phyloP scores from a whole-genome alignment of 1,140 invertebrate species.

The Grapholita molesta region DNA sequence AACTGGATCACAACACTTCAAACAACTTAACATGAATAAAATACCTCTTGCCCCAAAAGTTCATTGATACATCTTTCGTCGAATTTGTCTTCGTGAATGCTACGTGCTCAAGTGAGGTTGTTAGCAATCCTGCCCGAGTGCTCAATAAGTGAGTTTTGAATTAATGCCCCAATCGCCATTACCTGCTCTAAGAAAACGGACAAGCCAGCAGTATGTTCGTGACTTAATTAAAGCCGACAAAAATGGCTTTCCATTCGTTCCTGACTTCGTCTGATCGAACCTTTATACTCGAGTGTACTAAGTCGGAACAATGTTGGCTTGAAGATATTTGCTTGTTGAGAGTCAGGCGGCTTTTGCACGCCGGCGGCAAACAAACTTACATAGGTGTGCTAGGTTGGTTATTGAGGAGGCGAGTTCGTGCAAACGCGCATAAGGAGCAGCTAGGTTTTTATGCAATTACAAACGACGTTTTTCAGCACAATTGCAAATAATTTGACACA shows the following conservation, averaged over 20 bases:
- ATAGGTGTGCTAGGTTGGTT: too few species aligned
- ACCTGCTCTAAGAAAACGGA: constrained; percentile 46
- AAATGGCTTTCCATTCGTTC: constrained; percentile 33
- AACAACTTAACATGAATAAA: background rate
- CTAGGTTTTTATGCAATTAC: too few species aligned
- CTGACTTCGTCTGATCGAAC: constrained; percentile 3
- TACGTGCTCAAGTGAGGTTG: constrained; percentile 52
- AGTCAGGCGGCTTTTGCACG: background rate
- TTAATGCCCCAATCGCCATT: constrained; percentile 61
- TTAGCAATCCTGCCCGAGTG: constrained; percentile 42
- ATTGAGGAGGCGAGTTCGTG: too few species aligned
- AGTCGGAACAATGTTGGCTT: constrained; percentile 1
- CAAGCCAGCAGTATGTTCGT: constrained; percentile 46
- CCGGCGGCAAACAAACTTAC: background rate
- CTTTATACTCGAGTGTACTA: background rate
- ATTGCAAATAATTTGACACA: too few species aligned
- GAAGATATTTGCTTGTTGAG: background rate
- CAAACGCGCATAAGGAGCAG: too few species aligned
- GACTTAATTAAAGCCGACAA: constrained; percentile 57
- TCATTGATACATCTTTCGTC: background rate
- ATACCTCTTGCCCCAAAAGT: background rate
- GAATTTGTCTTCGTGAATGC: constrained; percentile 29
- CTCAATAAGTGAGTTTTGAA: constrained; percentile 44
- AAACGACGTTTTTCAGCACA: too few species aligned
- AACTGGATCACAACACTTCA: background rate